Base-by-base conservation (phyloP, 2,888 invertebrate species). In the Philereme transversata region DNA sequence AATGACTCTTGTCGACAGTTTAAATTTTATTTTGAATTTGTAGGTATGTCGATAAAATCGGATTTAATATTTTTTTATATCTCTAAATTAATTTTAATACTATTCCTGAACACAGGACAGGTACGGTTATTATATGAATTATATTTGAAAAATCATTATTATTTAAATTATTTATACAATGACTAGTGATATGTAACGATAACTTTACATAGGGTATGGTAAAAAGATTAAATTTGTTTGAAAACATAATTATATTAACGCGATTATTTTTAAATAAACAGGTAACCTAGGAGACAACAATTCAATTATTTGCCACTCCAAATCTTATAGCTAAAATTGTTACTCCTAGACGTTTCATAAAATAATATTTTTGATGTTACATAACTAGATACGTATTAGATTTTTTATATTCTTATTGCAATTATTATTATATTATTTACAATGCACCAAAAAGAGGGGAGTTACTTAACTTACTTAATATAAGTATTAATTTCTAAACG, bases 101-200 rank as follows among this genome's bases (percentile, higher is more conserved):
- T 83, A 83, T 81, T 90, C 90, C 89, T 88, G 88, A 90, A 90
- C 86, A 86, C 91, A 90, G 88, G 89, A 86, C 91, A 91, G 91
- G 91, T 91, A 91, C 90, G 75, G 84, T 84, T 83, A 86, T 81
- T 82, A 82, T 82, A 77, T 81, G 77, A 76, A 75, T 69, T 75
- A 70, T 7, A 77, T 77, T 81, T 76, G 75, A 78, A 76, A 79
- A 57, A 7, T 60, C 51, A 57, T 60, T 60, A 65, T 41, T 61
- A 62, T 81, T 74, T 75, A 77, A 76, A 81, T 83, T 79, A 78
- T 79, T 81, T 81, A 76, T 77, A 79, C 78, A 83, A 83, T 91
- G 91, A 91, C 91, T 91, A 91, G 91, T 90, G 90, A 91, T 91
- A 91, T 91, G 91, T 89, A 83, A 88, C 81, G 87, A 88, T 87